A percentile compares a stretch with the other conserved stretches of the same genome.
Evolutionary conservation across 1,140 invertebrate genomes (phyloP).

Genomic region (Pristionchus pacificus): DNA sequence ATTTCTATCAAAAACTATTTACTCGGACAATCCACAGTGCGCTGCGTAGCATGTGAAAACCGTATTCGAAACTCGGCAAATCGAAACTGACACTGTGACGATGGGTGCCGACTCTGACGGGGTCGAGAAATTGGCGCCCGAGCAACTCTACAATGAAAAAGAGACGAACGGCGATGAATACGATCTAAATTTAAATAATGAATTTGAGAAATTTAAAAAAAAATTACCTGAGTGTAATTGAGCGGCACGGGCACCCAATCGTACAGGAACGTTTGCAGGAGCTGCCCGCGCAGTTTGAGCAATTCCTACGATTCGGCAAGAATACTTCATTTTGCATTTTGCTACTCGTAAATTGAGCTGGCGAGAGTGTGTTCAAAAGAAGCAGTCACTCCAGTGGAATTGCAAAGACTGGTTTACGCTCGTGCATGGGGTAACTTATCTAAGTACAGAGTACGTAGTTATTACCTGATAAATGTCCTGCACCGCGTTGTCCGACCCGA

Average conservation of each 20-base stretch:
- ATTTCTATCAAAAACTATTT: too few relatives aligned
- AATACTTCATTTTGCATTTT: too few relatives aligned
- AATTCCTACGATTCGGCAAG: slow-evolving; percentile 18
- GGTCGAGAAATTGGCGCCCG: slow-evolving; percentile 20
- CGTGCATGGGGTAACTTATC: too few relatives aligned
- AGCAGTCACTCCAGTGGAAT: too few relatives aligned
- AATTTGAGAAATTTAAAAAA: background rate
- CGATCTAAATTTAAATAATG: slow-evolving; percentile 35
- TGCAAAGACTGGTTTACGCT: too few relatives aligned
- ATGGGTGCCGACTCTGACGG: background rate
- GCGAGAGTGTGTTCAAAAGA: too few relatives aligned
- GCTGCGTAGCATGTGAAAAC: too few relatives aligned
- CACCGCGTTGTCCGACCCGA: slow-evolving; percentile 17
- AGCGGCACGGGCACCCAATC: slow-evolving; percentile 94
- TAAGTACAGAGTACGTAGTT: too few relatives aligned
- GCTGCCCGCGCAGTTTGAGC: slow-evolving; percentile 19
- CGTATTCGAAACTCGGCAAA: too few relatives aligned
- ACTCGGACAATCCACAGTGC: too few relatives aligned
- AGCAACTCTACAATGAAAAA: slow-evolving; percentile 26
- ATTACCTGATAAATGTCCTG: slow-evolving; percentile 22
- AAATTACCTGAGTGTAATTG: slow-evolving; percentile 86
- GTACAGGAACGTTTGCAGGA: slow-evolving; percentile 62
- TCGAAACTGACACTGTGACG: too few relatives aligned
- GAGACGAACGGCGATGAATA: slow-evolving; percentile 35
- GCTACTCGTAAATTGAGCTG: too few relatives aligned